These are phyloP conservation scores for Drosophila neonasuta DNA, from an alignment of 2,888 invertebrate genomes.

Conservation along the genomic window DNA sequence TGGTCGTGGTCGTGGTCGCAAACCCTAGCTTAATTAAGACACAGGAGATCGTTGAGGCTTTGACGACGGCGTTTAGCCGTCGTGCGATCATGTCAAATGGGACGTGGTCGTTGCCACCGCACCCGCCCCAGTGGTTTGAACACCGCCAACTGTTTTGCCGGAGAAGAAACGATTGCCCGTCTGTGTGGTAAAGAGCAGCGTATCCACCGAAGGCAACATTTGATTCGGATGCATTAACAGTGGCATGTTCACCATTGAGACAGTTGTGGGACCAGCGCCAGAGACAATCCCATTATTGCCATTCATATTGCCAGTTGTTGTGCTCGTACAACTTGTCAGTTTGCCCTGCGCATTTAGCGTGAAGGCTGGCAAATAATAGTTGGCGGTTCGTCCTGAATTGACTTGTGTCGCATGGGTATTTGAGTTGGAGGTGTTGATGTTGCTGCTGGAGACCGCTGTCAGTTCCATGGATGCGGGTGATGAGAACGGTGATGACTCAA, in stretches of 20 bases:
- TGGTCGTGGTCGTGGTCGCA: constrained; percentile 50
- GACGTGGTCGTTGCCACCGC: constrained; percentile 42
- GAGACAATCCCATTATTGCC: constrained; percentile 28
- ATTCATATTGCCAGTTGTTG: constrained; percentile 9
- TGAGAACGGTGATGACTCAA: constrained; percentile 81
- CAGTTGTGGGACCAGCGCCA: constrained; percentile 44
- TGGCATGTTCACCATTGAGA: constrained; percentile 70
- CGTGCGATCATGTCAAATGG: constrained; percentile 68
- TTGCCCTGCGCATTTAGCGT: constrained; percentile 69
- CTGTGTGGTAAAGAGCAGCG: constrained; percentile 76
- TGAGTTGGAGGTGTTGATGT: constrained; percentile 24
- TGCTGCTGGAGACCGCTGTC: constrained; percentile 52
- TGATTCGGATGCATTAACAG: constrained; percentile 74
- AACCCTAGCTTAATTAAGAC: constrained; percentile 75
- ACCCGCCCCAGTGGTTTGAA: constrained; percentile 13
- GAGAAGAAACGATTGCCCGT: constrained; percentile 70
- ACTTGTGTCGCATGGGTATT: constrained; percentile 34
- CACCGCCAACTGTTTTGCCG: constrained; percentile 48
- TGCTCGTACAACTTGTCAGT: constrained; percentile 41
- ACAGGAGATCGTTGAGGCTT: constrained; percentile 73
- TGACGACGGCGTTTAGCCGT: constrained; percentile 48
- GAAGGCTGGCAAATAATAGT: constrained; percentile 69
- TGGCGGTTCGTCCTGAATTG: constrained; percentile 43
- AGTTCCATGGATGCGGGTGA: constrained; percentile 81
- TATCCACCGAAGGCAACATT: constrained; percentile 81